Evolutionary conservation across 2,113 vertebrate species (phyloP), one percentile per base, ranked within the genome.

Genomic region (Silurus asotus): DNA sequence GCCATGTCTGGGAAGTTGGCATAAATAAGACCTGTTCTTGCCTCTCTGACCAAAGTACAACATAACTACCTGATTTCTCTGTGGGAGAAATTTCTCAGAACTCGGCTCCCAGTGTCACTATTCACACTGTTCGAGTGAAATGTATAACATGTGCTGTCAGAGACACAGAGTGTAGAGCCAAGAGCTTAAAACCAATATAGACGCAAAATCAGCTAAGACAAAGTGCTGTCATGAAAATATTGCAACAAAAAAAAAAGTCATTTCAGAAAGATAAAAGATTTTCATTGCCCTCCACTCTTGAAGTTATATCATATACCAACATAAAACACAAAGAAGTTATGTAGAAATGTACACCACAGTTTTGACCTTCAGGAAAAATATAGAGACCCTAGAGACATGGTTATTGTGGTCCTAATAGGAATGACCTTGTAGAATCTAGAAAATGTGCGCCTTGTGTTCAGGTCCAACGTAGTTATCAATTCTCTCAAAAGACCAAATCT

Each of bases 91-190:
- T 37, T 87, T 74, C 56, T 72, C 28, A 64, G n/a, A 79, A 62
- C 62, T 62, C 89, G 6, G 11, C 23, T 45, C 48, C 85, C 82
- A 69, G 23, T 69, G 55, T 78, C 80, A 58, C 11, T 70, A 74
- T 72, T 76, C 37, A 72, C 81, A 87, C 85, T 81, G 65, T 62
- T 65, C 76, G 83, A 67, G 75, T 85, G 87, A 84, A 53, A 80
- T 74, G 37, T 28, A 76, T 84, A 70, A 82, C 76, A 84, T 72
- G 62, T 72, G 20, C 25, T 79, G 20, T 11, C 55, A 49, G 28
- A 62, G 11, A 69, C 37, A 7, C 77, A 79, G n/a, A 25, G 53
- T 86, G 55, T 81, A 65, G 11, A 45, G 75, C 17, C 14, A 49
- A 56, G 72, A 25, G 19, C 37, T 37, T 37, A 37, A 37, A 37